A percentile compares a stretch with the other conserved stretches of the same genome.
Evolutionary conservation across 2,797 vertebrate species (phyloP).

Genomic region (Sardinella longiceps): DNA sequence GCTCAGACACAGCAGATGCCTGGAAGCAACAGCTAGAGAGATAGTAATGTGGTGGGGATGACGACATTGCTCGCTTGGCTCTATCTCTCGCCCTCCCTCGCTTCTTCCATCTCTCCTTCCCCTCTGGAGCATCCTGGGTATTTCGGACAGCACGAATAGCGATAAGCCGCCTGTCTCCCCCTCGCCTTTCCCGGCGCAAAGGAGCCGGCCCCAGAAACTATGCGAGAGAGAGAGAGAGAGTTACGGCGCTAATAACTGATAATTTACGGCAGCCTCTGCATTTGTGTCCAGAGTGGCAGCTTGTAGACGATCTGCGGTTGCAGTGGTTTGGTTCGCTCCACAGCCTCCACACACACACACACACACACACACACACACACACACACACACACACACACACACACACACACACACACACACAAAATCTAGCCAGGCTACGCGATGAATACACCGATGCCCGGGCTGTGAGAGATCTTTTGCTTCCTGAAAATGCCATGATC

Average conservation of each 20-base stretch:
- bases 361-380: not conserved
- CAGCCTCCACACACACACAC: not conserved
- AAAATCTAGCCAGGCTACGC: not conserved
- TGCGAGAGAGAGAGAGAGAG: constrained; percentile 53
- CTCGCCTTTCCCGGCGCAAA: constrained; percentile 46
- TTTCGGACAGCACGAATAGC: constrained; percentile 56
- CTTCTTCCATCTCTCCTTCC: constrained; percentile 54
- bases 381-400: not conserved
- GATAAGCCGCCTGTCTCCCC: constrained; percentile 67
- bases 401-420: not conserved
- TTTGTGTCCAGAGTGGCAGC: not conserved
- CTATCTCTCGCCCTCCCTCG: constrained; percentile 38
- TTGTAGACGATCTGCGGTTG: not conserved
- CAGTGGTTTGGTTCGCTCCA: not conserved
- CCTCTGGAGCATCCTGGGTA: constrained; percentile 78
- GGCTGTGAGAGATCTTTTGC: not conserved
- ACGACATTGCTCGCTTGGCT: constrained; percentile 75
- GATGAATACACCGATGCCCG: not conserved
- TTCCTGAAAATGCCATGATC: constrained; percentile 17
- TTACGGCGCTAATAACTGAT: constrained; percentile 64
- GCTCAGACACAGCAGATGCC: not conserved
- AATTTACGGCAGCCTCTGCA: constrained; percentile 66
- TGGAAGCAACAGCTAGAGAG: constrained; percentile 62
- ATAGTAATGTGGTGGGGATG: constrained; percentile 69
- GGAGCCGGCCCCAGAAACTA: constrained; percentile 63